Conservation (phyloP, 2,113 vertebrate genomes). For the Mesembrinibis cayennensis region DNA sequence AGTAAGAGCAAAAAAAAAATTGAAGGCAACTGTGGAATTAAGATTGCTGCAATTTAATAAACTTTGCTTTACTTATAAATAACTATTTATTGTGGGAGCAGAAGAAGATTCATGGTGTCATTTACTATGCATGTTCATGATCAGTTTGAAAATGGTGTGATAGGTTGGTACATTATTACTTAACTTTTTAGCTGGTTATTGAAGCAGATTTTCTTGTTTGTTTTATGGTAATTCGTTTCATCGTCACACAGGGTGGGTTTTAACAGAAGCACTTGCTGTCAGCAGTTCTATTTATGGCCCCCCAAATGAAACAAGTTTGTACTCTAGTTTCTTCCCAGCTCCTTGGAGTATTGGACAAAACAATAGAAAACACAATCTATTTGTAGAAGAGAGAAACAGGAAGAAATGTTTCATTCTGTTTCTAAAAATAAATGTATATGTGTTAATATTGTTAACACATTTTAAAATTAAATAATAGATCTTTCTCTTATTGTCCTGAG, state of each 20-base stretch:
- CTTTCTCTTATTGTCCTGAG: not conserved
- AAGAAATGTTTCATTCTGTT: not conserved
- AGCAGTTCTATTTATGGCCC: not conserved
- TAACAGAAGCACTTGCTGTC: not conserved
- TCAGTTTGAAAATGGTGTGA: not conserved
- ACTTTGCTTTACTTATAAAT: not conserved
- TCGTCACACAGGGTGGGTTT: not conserved
- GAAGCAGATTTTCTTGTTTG: not conserved
- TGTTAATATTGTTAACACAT: not conserved
- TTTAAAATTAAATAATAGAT: not conserved
- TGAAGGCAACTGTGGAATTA: not conserved
- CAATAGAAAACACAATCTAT: not conserved
- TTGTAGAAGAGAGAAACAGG: not conserved
- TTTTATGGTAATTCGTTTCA: not conserved
- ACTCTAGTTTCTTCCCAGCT: not conserved
- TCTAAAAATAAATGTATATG: not conserved
- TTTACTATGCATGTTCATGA: not conserved
- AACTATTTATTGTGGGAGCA: not conserved
- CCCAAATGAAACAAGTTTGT: not conserved
- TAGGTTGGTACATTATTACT: not conserved
- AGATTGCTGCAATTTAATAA: accelerated
- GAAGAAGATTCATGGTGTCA: accelerated
- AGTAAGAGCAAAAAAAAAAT: not conserved
- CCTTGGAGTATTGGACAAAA: not conserved
- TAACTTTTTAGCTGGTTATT: not conserved